Base-by-base conservation (phyloP, 2,113 vertebrate genomes). In the Pycnonotus jocosus region DNA sequence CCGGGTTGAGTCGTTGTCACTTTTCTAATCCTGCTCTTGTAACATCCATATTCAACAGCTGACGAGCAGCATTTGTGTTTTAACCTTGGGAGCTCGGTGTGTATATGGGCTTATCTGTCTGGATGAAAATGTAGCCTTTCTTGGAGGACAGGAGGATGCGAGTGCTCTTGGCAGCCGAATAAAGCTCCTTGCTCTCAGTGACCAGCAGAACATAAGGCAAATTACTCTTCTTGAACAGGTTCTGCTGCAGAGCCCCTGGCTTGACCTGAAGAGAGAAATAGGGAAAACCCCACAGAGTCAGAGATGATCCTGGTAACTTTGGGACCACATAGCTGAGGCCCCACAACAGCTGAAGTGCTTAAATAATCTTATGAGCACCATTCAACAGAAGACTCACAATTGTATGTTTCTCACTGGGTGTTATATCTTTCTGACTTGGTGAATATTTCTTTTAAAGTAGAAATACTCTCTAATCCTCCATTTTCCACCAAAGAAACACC, bases 61-160 rank as follows among this genome's bases (percentile, higher is more conserved):
- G 31, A 90, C 85, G 16, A 16, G 30, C 54, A 80, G 20, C 2
- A 10, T 85, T 85, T 82, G 16, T 21, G 50, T 65, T 60, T 82
- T 79, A 90, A 98, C 98, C 97, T 62, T 76, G 81, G 64, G 98
- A 97, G 51, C 40, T 95, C 18, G 97, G 98, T 33, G 97, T 98
- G 74, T 98, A 98, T 79, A 98, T 97, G 9, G 98, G 97, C 38
- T 98, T 97, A 54, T 96, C 95, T 11, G 96, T 97, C 85, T 97
- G 96, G 84, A 96, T 95, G 17, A 97, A 97, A 66, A 97, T 93
- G 90, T 95, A 95, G 87, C 96, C 96, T 51, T 80, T 97, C 92
- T 91, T 97, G 78, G 98, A 96, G 19, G 98, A 98, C 64, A 98
- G 58, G 42, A 95, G 86, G 91, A 98, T 94, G n/a, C 38, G 90